Evolutionary conservation across 1,140 invertebrate genomes (phyloP), one percentile per base, ranked within the genome.

Genomic region (Nebria ingens): DNA sequence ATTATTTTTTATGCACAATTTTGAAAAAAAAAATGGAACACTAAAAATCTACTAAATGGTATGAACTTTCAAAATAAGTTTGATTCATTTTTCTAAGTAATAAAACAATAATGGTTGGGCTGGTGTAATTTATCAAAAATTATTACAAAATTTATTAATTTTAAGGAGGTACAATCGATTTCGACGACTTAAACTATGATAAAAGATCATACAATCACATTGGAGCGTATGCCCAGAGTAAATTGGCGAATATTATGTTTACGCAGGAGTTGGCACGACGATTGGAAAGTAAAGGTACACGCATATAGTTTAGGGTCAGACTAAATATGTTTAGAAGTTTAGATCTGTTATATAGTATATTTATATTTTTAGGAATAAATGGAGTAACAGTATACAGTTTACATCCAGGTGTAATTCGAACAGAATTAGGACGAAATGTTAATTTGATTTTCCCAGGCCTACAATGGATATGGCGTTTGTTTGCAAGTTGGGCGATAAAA

Each of bases 171-270:
- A 61, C 59, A 22, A 86, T 89, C 19, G 73, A 88, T 60, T 86
- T 85, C 52, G 74, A 80, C 13, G 84, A 89, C 69, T 60, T 89
- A 38, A 85, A 86, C 66, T 79, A 72, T 34, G 77, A 85, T 52
- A 79, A 78, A 51, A 71, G 66, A 21, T 65, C 66, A 0, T 89
- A 87, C 59, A 77, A 74, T 54, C 68, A 83, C 1, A 56, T 75
- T 1, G 65, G 62, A 13, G 79, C 78, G 3, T 91, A 89, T 66
- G 62, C 68, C 9, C 83, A 85, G 63, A 88, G 85, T 65, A 90
- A 91, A 75, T 61, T 89, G 56, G 84, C 85, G 2, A 86, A 89
- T 61, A 68, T 88, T 19, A 67, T 89, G n/a, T 89, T 89, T 61
- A 79, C 80, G 0, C 74, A 70, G 23, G 82, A 87, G 67, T 66